A percentile compares a stretch with the other conserved stretches of the same genome.
These are phyloP conservation scores for Lasioglossum malachurum DNA, from an alignment of 2,888 invertebrate genomes.

Conservation along the genomic window DNA sequence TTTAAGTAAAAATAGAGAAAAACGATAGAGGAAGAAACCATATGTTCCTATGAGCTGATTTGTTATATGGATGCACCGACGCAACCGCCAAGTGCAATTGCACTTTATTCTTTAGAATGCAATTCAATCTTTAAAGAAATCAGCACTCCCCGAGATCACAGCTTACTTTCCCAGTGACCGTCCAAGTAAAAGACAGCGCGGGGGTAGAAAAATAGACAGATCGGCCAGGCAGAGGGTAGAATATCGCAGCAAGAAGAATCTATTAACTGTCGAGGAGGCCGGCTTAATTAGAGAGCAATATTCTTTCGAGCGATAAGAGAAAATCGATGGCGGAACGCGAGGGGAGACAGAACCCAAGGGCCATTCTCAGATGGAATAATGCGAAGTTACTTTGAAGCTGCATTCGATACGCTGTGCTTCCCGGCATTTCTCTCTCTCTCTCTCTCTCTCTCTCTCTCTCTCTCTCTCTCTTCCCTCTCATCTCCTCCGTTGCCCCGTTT, in stretches of 20 bases:
- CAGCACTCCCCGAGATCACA: no score
- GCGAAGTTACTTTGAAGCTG: slow-evolving; percentile 54
- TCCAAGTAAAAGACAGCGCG: not conserved
- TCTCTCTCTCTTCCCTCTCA: not conserved
- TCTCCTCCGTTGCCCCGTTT: slow-evolving; percentile 7
- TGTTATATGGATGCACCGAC: no score
- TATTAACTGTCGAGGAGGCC: slow-evolving; percentile 38
- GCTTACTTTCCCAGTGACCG: not conserved
- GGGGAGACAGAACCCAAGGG: slow-evolving; percentile 18
- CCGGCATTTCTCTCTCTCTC: slow-evolving; percentile 23
- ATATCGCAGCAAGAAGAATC: slow-evolving; percentile 35
- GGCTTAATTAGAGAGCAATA: slow-evolving; percentile 48
- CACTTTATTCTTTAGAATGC: no score
- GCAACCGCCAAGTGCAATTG: no score
- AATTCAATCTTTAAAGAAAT: not conserved
- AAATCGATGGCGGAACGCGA: slow-evolving; percentile 26
- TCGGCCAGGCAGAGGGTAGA: not conserved
- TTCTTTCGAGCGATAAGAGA: slow-evolving; percentile 40
- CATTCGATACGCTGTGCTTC: slow-evolving; percentile 28
- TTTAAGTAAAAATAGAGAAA: no score
- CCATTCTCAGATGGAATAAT: slow-evolving; percentile 48
- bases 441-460: slow-evolving; percentile 31
- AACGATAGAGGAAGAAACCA: no score
- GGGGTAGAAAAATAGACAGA: not conserved
- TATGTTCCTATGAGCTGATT: no score